phyloP scores from a whole-genome alignment of 1,140 invertebrate genomes.

The Pseudobourletiella spinata region DNA sequence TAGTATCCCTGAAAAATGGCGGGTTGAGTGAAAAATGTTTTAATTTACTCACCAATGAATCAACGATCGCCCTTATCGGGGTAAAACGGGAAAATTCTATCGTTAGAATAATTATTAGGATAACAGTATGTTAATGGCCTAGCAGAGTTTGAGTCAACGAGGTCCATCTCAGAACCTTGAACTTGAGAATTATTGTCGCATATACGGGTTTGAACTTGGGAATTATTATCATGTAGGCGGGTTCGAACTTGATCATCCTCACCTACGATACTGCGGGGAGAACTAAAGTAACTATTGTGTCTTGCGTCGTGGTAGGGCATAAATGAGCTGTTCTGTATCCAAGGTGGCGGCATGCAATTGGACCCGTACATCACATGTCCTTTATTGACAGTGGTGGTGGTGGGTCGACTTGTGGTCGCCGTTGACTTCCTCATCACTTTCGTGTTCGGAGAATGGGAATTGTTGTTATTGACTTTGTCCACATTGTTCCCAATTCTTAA shows the following conservation, averaged over 20 bases:
- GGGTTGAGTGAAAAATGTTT: too few species aligned
- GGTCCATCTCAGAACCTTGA: neutral
- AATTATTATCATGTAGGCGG: neutral
- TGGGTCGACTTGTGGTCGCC: neutral
- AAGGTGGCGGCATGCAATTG: neutral
- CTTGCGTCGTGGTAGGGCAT: neutral
- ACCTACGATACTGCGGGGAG: neutral
- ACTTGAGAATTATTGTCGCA: neutral
- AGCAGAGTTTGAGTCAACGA: neutral
- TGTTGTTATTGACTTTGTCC: neutral
- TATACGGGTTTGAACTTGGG: neutral
- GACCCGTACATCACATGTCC: neutral
- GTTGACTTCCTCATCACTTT: neutral
- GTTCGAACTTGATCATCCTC: neutral
- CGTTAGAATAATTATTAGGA: slow-evolving; percentile 2
- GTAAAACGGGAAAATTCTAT: neutral
- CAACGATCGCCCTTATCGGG: neutral
- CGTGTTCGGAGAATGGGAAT: neutral
- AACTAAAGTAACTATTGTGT: neutral
- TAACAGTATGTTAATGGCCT: slow-evolving; percentile 2
- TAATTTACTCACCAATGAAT: too few species aligned
- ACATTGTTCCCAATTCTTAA: neutral
- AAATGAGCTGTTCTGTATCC: neutral
- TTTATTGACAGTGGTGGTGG: neutral
- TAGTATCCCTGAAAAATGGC: too few species aligned